These are phyloP conservation scores for Melanerpes formicivorus DNA, from an alignment of 2,113 vertebrate species.

Conservation along the genomic window DNA sequence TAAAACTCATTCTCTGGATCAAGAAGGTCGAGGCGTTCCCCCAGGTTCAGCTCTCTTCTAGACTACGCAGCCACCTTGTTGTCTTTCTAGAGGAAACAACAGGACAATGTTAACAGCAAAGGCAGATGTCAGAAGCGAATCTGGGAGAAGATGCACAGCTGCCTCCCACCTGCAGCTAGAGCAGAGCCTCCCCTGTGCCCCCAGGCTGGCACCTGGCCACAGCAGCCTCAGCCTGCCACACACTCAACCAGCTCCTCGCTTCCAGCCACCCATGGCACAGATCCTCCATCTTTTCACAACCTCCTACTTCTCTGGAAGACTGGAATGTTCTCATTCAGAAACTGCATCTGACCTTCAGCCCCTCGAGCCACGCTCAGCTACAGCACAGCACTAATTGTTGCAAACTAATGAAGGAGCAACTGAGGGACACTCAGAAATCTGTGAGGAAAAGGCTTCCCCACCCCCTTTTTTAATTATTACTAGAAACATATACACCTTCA, in stretches of 20 bases:
- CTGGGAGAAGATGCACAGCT: not conserved
- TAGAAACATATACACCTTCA: not conserved
- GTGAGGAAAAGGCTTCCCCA: rapidly evolving
- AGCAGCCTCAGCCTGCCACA: not conserved
- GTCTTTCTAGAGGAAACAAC: slow-evolving; percentile 87
- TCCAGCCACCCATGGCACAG: rapidly evolving
- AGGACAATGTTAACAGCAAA: slow-evolving; percentile 7
- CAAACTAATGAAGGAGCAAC: not conserved
- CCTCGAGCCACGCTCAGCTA: not conserved
- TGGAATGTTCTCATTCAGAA: not conserved
- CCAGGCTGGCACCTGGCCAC: too few relatives aligned
- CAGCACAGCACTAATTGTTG: not conserved
- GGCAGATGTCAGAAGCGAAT: not conserved
- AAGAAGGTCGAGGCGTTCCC: slow-evolving; percentile 78
- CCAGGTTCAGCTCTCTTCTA: slow-evolving; percentile 66
- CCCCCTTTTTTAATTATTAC: rapidly evolving
- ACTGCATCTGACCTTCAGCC: not conserved
- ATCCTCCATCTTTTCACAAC: not conserved
- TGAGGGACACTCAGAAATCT: not conserved
- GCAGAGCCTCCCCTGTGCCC: rapidly evolving
- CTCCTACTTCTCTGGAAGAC: not conserved
- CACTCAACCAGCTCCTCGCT: rapidly evolving
- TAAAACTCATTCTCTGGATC: slow-evolving; percentile 80
- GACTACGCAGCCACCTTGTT: slow-evolving; percentile 96
- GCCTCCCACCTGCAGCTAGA: not conserved